Percentiles rank a stretch among this genome's conserved stretches.
phyloP scores from a whole-genome alignment of 2,113 vertebrate genomes.

The Asarcornis scutulata region DNA sequence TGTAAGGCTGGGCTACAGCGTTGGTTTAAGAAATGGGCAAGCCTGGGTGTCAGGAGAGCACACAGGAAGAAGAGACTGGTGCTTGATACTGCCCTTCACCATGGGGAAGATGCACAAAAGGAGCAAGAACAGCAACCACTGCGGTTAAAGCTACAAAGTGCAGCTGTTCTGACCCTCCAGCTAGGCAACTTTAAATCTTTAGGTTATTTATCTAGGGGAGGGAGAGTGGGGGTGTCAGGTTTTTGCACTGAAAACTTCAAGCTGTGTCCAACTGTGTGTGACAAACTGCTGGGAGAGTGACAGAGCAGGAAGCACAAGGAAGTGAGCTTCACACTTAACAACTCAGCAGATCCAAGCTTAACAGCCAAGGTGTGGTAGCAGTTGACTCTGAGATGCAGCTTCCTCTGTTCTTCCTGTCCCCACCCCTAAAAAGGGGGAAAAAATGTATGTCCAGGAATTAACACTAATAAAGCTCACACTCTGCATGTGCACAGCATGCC shows the following conservation, averaged over 20 bases:
- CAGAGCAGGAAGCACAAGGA: background rate
- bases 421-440: background rate
- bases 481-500: constrained; percentile 67
- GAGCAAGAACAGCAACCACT: background rate
- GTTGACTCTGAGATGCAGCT: background rate
- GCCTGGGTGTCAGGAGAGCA: background rate
- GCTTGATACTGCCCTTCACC: background rate
- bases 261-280: background rate
- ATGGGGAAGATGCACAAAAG: background rate
- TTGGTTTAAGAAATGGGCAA: background rate
- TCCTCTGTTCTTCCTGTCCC: background rate
- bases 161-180: background rate
- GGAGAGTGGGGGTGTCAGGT: background rate
- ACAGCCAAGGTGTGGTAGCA: fast-evolving
- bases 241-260: background rate
- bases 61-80: background rate
- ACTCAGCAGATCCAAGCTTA: background rate
- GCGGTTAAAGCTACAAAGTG: background rate
- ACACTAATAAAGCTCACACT: background rate
- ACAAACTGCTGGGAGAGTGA: background rate
- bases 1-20: background rate
- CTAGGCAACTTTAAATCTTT: background rate
- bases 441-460: background rate
- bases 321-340: background rate
- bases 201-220: background rate